Base-by-base conservation (phyloP, 2,797 vertebrate genomes). In the Neostethus bicornis region DNA sequence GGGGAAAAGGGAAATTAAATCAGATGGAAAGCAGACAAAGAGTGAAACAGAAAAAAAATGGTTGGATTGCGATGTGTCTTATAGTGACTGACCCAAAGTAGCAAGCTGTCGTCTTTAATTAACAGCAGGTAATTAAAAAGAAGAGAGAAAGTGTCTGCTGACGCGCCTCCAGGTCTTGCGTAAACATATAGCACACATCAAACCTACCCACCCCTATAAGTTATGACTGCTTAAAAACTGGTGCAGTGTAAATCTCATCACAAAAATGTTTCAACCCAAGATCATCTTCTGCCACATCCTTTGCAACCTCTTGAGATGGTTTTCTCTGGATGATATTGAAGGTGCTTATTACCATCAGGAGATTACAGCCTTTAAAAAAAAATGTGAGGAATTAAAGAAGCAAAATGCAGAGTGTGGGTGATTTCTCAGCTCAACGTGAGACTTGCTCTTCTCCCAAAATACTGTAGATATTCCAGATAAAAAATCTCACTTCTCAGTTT, bases 381-480 rank as follows among this genome's bases (percentile, higher is more conserved):
- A 39, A 64, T 35, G 45, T 62, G 17, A 39, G 4, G 17, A 20
- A 19, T 17, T 38, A 16, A 10, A n/a, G 82, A 74, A 75, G 64
- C 10, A 32, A 37, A 51, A 50, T 35, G 55, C 53, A 20, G 32
- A 7, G 53, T 75, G 74, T 61, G 79, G 76, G 54, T 50, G 74
- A 76, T 72, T 39, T 19, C 16, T 19, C 37, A 71, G 63, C 53
- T 55, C 64, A 23, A 57, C 65, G 69, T 53, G 29, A 44, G 61
- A 54, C 57, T 17, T 10, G 4, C 54, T 56, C 51, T 32, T 57
- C 51, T 57, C 60, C 60, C 66, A 58, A 59, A 52, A 51, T 60
- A n/a, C n/a, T n/a, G n/a, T n/a, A 73, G 83, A 63, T 70, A 17
- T 70, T 77, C 79, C 82, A 82, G 82, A 82, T 82, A 77, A 83